Conservation (phyloP, 2,888 invertebrate species). For the Dasypolia templi region DNA sequence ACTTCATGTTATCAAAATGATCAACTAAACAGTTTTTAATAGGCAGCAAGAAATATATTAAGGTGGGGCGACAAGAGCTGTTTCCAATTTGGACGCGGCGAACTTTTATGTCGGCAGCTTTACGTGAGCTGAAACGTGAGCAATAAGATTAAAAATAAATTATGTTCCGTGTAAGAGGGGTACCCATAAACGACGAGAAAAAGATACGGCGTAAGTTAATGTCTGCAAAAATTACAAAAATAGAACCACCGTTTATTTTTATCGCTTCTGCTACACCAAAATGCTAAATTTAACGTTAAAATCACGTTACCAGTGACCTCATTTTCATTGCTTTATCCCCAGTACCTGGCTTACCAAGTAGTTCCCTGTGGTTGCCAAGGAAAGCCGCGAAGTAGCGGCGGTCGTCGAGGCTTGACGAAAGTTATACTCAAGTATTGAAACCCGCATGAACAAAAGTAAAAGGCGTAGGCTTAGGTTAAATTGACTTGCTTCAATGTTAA, state of each 20-base stretch:
- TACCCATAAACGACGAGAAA: slow-evolving; percentile 74
- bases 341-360: slow-evolving; percentile 58
- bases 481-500: slow-evolving; percentile 44
- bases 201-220: slow-evolving; percentile 61
- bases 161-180: slow-evolving; percentile 82
- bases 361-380: slow-evolving; percentile 58
- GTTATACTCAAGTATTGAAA: slow-evolving; percentile 61
- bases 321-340: slow-evolving; percentile 54
- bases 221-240: slow-evolving; percentile 15
- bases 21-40: slow-evolving; percentile 61
- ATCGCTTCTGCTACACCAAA: neutral
- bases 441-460: slow-evolving; percentile 58
- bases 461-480: slow-evolving; percentile 40
- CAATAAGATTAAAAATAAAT: slow-evolving; percentile 89
- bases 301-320: slow-evolving; percentile 37
- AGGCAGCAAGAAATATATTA: slow-evolving; percentile 70
- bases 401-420: slow-evolving; percentile 46
- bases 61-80: slow-evolving; percentile 78
- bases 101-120: slow-evolving; percentile 87
- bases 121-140: slow-evolving; percentile 89
- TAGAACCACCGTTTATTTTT: slow-evolving; percentile 25
- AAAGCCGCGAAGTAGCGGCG: slow-evolving; percentile 51
- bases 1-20: slow-evolving; percentile 42
- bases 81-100: slow-evolving; percentile 86
- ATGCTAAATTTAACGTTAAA: slow-evolving; percentile 22